Base-by-base conservation (phyloP, 2,888 invertebrate genomes). In the Onchidella celtica region DNA sequence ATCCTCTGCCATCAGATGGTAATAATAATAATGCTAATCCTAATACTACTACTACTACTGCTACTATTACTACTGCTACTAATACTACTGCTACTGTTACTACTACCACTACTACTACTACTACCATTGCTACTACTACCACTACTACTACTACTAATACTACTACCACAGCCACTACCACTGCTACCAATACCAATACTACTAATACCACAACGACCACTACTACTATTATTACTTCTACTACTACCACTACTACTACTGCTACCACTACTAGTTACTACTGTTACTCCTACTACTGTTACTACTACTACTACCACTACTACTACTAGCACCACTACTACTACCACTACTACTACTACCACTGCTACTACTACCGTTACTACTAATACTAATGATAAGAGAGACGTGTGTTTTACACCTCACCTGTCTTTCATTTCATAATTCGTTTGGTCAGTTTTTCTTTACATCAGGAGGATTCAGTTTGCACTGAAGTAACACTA, bases 261-360 rank as follows among this genome's bases (percentile, higher is more conserved):
- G 34, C 40, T 32, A 36, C 34, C 27, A 36, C 34, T 17, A 36
- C 34, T 17, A 70, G 11, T 21, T 38, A 70, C 70, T 38, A 70
- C 70, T 38, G 40, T 34, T 38, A 40, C 70, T 38, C 36, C 70
- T 17, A 47, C 47, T 17, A 47, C 47, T 17, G 9, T 11, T 17
- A 17, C 9, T 17, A 14, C 34, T n/a, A 68, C 68, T 68, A 68
- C 68, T 68, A 68, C 68, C 34, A 68, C 68, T 68, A 68, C 68
- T 68, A 68, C 68, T 68, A 68, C 68, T 68, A 68, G 32, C 34
- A 68, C 68, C 34, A 68, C 68, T 68, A 68, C 68, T 68, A 68
- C 68, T 68, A 68, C 68, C 34, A 68, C 68, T 68, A 68, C 68
- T 55, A 55, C 55, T 55, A n/a, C n/a, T n/a, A n/a, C n/a, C n/a